Base-by-base conservation (phyloP, 2,113 vertebrate species). In the Donacobius atricapilla region DNA sequence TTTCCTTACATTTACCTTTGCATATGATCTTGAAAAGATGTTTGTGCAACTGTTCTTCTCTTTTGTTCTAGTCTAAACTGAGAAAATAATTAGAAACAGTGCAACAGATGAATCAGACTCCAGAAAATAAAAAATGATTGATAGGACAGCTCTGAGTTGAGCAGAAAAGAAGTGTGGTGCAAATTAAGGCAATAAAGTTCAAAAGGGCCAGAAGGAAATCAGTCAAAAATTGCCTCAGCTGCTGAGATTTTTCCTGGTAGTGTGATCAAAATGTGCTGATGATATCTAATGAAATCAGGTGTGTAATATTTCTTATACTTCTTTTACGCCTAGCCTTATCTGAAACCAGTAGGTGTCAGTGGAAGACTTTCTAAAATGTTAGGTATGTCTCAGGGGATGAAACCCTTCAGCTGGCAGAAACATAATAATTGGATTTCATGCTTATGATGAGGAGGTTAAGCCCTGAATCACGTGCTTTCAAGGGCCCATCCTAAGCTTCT, bases 51-150 rank as follows among this genome's bases (percentile, higher is more conserved):
- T n/a, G 9, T 12, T 22, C 19, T 51, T 76, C 23, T 77, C 13
- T 86, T 73, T 35, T 69, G 5, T 45, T 63, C 15, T 27, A 24
- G 58, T 73, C 44, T 83, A 98, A 97, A 93, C 89, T 97, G 78
- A 96, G 92, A 87, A 85, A 90, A 42, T 88, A 98, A 56, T 83
- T 98, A 56, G 91, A 97, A 90, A 86, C 22, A 6, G 85, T 95
- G 37, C 66, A 54, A 8, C 0, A 0, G 9, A 15, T 90, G 77
- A 93, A 63, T 13, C 58, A 28, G 5, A 25, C 45, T 31, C 57
- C 37, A 20, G 83, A 97, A 65, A 73, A 94, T 28, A 78, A 60
- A 72, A 61, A 70, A 77, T 76, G 45, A 94, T 83, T 85, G 27
- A 45, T 8, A 54, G 10, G 5, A 40, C 17, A 64, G 4, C 6